Evolutionary conservation across 2,888 invertebrate genomes (phyloP), one percentile per base, ranked within the genome.

Genomic region (Lithophane semibrunnea): DNA sequence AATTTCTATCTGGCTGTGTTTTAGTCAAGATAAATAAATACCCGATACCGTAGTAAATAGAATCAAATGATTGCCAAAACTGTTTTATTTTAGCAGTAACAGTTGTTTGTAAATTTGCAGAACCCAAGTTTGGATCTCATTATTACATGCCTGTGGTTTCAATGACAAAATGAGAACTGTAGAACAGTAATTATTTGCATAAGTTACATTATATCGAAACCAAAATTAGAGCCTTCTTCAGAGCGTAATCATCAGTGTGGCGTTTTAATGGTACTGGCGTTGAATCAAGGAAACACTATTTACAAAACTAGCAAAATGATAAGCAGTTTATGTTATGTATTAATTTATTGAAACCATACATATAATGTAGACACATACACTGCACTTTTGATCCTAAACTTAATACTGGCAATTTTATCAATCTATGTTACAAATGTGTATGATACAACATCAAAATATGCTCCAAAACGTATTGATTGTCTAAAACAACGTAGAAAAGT

Each of bases 401-500:
- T 86, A 82, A 86, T 84, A 86, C 83, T 84, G 84, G 83, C 86
- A 79, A 75, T 68, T 82, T 83, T 37, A 49, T 74, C 69, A 56
- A 68, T 61, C 29, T 70, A 64, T n/a, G 64, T 73, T 80, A 84
- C 72, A 84, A 83, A 76, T 29, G 73, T 86, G 86, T 86, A 84
- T 86, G 84, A 86, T 86, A 83, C 63, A 61, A 74, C 86, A 79
- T 56, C 47, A 84, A 86, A 83, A 86, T 67, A 79, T 66, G 71
- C 63, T 79, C 68, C 65, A 79, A 84, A 83, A 86, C 63, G 63
- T 84, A 73, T 70, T 75, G 70, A 66, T 85, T 68, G 66, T 77
- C 83, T 77, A 86, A 84, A 82, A 76, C 82, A 80, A 75, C 69
- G 83, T 76, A 86, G 83, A 87, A 89, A 88, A 83, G 88, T 87